These are phyloP conservation scores for Pristionchus mayeri DNA, from an alignment of 2,888 invertebrate genomes.

Conservation along the genomic window DNA sequence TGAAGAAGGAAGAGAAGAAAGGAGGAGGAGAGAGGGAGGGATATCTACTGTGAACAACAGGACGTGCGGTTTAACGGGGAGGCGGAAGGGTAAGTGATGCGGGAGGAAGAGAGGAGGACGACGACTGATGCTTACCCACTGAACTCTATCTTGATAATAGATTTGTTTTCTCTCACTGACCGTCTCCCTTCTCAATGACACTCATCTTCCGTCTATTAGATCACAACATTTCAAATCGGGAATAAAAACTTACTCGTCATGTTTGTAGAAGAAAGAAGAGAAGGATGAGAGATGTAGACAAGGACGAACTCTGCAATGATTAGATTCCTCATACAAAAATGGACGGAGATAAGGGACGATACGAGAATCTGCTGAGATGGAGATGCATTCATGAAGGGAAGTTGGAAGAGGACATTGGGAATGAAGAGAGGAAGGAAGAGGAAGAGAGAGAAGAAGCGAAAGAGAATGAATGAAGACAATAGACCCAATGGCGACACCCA, in stretches of 20 bases:
- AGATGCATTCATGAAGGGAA: conserved; percentile 22
- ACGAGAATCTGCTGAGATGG: neutral
- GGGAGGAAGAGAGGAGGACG: neutral
- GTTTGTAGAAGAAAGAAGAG: neutral
- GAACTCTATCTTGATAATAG: neutral
- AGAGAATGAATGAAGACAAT: conserved; percentile 17
- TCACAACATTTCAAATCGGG: too few relatives aligned
- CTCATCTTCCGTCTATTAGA: neutral
- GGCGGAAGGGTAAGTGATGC: neutral
- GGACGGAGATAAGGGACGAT: neutral
- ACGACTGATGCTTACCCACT: neutral
- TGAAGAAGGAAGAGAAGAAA: neutral
- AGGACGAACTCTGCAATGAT: neutral
- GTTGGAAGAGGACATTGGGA: neutral
- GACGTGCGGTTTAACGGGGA: neutral
- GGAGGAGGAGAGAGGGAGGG: neutral
- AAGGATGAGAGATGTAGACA: neutral
- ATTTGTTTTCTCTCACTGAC: neutral
- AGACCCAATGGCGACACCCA: neutral
- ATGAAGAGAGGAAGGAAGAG: neutral
- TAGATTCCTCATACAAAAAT: too few relatives aligned
- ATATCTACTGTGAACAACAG: neutral
- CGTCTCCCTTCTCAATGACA: neutral
- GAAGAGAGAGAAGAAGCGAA: neutral
- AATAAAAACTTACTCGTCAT: conserved; percentile 18